These are phyloP conservation scores for Mycteria americana DNA, from an alignment of 2,797 vertebrate species.

Conservation along the genomic window DNA sequence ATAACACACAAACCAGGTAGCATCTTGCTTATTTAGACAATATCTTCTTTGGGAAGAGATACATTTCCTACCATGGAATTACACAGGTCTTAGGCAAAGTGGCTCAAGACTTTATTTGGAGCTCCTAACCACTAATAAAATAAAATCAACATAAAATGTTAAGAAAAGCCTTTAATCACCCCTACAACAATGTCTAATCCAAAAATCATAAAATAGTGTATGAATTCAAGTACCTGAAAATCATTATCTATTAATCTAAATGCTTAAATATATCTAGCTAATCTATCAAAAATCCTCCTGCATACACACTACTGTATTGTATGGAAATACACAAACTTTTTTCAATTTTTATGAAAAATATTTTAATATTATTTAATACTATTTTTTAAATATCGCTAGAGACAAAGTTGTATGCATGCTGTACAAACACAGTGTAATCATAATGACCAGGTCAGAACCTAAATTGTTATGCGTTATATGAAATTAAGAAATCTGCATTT, in stretches of 20 bases:
- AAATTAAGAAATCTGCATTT: neutral
- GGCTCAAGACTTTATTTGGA: neutral
- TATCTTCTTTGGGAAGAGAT: neutral
- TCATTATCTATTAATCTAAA: neutral
- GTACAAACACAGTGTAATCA: neutral
- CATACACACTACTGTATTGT: neutral
- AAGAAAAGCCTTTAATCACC: neutral
- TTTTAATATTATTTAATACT: neutral
- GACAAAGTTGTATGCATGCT: neutral
- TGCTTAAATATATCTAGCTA: neutral
- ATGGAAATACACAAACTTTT: neutral
- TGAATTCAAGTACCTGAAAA: neutral
- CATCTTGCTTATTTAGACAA: neutral
- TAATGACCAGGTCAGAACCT: neutral
- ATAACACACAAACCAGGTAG: neutral
- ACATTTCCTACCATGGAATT: neutral
- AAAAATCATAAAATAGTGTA: neutral
- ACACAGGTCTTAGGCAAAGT: neutral
- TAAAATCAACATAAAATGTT: neutral
- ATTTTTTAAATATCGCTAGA: neutral
- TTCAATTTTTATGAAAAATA: neutral
- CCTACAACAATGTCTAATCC: neutral
- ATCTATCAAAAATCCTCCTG: neutral
- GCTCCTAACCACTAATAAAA: neutral
- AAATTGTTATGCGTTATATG: neutral